Evolutionary conservation across 2,113 vertebrate genomes (phyloP), one percentile per base, ranked within the genome.

Genomic region (Eupsittula cactorum): DNA sequence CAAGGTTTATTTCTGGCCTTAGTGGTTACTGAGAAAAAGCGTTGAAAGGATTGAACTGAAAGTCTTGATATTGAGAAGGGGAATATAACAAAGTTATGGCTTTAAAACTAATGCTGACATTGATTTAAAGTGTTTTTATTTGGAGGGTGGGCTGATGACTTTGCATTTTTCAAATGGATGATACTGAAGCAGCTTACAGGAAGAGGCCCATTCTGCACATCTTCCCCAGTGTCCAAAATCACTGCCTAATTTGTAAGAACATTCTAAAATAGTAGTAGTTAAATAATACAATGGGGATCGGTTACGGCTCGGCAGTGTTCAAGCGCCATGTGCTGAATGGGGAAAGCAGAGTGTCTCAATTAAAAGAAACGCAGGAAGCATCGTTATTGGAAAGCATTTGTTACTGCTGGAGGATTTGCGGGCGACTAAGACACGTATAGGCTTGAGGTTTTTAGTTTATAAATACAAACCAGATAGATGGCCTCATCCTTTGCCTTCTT

Each of bases 401-500:
- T 92, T 31, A 81, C 63, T 93, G 75, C 88, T 92, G n/a, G 52
- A 88, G n/a, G 12, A 94, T 79, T 92, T 91, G 77, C 87, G 93
- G 62, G 67, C 91, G 69, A 89, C 78, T 88, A 46, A 93, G 77
- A 89, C 86, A 91, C 76, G 88, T 85, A 82, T 88, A 75, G 74
- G 68, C 77, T 95, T 55, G 47, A 64, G 44, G 10, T 75, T 86
- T 92, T 84, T 86, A 33, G 74, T 93, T 95, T 88, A 75, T 33
- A 94, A 95, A 93, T 96, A 89, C 59, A 79, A 94, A 59, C 2
- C 93, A 96, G 88, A 95, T 84, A 91, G 16, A 23, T 52, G 70
- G 88, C 70, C 94, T 92, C 92, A 85, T 96, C 53, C 1, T 82
- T 86, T 93, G 93, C 70, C 86, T 94, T 92, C 59, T 94, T 93